A percentile compares a stretch with the other conserved stretches of the same genome.
These are phyloP conservation scores for Paragorgia papillata DNA, from an alignment of 92 coral and sea anemone genomes.

Conservation along the genomic window DNA sequence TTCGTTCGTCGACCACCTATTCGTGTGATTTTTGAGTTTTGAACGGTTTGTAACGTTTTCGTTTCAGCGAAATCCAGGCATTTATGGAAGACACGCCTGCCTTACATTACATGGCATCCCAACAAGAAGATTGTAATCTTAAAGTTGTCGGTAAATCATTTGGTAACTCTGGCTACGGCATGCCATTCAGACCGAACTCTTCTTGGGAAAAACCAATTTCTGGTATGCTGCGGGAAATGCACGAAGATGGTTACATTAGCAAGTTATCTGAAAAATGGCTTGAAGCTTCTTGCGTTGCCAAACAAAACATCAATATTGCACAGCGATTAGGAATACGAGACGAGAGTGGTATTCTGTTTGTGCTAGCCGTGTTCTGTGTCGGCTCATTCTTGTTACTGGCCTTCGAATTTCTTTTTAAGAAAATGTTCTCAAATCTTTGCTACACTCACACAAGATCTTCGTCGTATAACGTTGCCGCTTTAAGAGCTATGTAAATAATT, in stretches of 20 bases:
- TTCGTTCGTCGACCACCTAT: no score
- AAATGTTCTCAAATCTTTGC: background rate
- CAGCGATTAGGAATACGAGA: background rate
- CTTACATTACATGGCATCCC: conserved; percentile 33
- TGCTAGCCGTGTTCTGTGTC: conserved; percentile 11
- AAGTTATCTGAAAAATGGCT: conserved; percentile 16
- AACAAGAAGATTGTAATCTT: conserved; percentile 55
- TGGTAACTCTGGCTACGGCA: conserved; percentile 74
- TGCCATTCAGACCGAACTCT: conserved; percentile 74
- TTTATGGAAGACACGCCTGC: conserved; percentile 33
- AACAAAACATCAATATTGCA: background rate
- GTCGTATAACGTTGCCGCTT: background rate
- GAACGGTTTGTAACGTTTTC: no score
- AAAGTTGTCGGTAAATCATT: conserved; percentile 73
- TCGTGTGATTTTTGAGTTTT: no score
- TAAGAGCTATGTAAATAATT: background rate
- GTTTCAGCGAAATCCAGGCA: conserved; percentile 35
- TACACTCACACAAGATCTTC: background rate
- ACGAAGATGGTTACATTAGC: background rate
- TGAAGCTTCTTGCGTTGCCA: conserved; percentile 11
- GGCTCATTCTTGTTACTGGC: conserved; percentile 21
- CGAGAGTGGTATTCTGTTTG: conserved; percentile 18
- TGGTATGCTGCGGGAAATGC: conserved; percentile 7
- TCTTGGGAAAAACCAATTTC: conserved; percentile 72
- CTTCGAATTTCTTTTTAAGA: conserved; percentile 3